Conservation (phyloP, 2,888 invertebrate species). For the Limnephilus auricula region DNA sequence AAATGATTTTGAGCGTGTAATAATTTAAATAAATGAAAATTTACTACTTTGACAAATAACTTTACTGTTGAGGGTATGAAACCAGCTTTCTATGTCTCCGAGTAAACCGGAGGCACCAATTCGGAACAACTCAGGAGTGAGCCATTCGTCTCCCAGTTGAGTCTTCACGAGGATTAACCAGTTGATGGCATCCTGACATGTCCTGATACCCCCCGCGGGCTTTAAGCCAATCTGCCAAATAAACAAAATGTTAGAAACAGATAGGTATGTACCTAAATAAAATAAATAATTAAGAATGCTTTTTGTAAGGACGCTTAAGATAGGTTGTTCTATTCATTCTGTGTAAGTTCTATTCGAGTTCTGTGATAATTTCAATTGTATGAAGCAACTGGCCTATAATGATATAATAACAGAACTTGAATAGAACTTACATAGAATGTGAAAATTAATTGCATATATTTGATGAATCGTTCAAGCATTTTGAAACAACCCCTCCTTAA, state of each 20-base stretch:
- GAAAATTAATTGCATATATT: no score
- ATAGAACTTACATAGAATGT: no score
- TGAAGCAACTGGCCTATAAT: no score
- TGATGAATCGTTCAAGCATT: no score
- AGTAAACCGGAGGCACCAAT: constrained; percentile 97
- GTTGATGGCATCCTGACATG: constrained; percentile 88
- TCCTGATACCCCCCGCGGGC: constrained; percentile 97
- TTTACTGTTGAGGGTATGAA: constrained; percentile 69
- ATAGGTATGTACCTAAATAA: not conserved
- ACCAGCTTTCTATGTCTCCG: constrained; percentile 83
- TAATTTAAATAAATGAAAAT: constrained; percentile 43
- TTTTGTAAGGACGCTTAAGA: not conserved
- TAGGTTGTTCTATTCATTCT: no score
- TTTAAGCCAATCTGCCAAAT: constrained; percentile 92
- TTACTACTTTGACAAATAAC: constrained; percentile 18
- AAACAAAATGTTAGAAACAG: not conserved
- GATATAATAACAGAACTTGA: no score
- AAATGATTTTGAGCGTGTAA: not conserved
- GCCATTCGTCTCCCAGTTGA: constrained; percentile 92
- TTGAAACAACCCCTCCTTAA: no score
- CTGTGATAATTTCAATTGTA: no score
- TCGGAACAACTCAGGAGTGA: constrained; percentile 88
- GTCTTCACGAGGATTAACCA: constrained; percentile 92
- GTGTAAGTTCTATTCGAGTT: no score
- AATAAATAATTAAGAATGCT: constrained; percentile 1